Base-by-base conservation (phyloP, 2,113 vertebrate species). In the Mustela nigripes region DNA sequence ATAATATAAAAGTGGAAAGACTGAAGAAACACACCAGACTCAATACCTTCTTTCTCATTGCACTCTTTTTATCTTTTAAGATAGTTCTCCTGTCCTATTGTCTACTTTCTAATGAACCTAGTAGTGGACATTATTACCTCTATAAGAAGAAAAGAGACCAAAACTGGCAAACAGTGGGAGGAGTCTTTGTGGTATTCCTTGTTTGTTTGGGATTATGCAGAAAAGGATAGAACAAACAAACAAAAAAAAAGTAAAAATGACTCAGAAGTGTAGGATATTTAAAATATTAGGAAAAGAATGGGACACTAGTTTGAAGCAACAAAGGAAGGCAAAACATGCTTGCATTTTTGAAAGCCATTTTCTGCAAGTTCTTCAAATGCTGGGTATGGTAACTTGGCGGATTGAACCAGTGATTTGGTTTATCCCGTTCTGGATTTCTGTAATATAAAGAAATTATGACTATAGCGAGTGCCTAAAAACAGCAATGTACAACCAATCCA, bases 381-480 rank as follows among this genome's bases (percentile, higher is more conserved):
- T 28, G 31, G 78, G 22, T 69, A 69, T 91, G 86, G 2, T 74
- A 56, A 97, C 48, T 89, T 24, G 74, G 12, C 11, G 16, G 18
- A 58, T 1, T 31, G 21, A 88, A 80, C 7, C 39, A 33, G 16
- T 69, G 26, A 74, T 39, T 95, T 78, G 21, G 16, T 63, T 89
- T 89, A 58, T 50, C 39, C 11, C 80, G 9, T 31, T 93, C 15
- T 69, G 67, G 9, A 78, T 62, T 84, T 92, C n/a, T 80, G 18
- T 39, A 80, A n/a, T 31, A 53, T 83, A 65, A 96, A 90, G 73
- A 86, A 94, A 97, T 85, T 76, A 58, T 60, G 84, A 71, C 36
- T 85, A 50, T 11, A 81, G 14, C 10, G 1, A 89, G 74, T 58
- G 22, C 36, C 39, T 80, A 58, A 71, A 96, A 93, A 48, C 63